Conservation (phyloP, 1,140 invertebrate species). For the Platorchestia sp. region DNA sequence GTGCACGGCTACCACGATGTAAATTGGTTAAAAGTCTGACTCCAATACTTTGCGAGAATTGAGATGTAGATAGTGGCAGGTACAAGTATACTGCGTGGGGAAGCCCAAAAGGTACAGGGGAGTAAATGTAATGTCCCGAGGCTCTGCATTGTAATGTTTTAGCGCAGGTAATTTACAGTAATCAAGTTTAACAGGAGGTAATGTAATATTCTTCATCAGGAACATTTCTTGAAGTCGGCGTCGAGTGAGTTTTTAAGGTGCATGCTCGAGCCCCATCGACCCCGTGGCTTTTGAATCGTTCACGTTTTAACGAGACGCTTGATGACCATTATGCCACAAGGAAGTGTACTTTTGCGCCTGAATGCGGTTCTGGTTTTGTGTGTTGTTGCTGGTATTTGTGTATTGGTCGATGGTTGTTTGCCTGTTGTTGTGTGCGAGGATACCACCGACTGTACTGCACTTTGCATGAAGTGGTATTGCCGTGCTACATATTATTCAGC, state of each 20-base stretch:
- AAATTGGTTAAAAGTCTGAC: no score
- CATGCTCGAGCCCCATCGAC: neutral
- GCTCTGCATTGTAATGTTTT: neutral
- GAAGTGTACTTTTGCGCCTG: neutral
- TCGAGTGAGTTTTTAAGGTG: neutral
- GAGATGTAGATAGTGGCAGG: neutral
- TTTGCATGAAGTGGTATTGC: conserved; percentile 59
- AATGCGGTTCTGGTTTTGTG: neutral
- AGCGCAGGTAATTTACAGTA: neutral
- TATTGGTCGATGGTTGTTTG: neutral
- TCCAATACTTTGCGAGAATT: no score
- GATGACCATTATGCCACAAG: neutral
- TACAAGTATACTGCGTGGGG: neutral
- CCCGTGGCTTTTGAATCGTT: neutral
- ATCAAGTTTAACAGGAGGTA: no score
- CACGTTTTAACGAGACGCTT: neutral
- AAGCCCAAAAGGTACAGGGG: neutral
- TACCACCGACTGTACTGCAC: neutral
- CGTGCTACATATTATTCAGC: conserved; percentile 62
- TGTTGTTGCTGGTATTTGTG: neutral
- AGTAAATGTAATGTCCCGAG: neutral
- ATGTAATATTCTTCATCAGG: no score
- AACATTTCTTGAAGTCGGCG: no score
- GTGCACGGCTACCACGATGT: no score
- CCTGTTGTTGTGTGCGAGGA: conserved; percentile 10